These are phyloP conservation scores for Crioceris asparagi DNA, from an alignment of 2,888 invertebrate genomes.

Conservation along the genomic window DNA sequence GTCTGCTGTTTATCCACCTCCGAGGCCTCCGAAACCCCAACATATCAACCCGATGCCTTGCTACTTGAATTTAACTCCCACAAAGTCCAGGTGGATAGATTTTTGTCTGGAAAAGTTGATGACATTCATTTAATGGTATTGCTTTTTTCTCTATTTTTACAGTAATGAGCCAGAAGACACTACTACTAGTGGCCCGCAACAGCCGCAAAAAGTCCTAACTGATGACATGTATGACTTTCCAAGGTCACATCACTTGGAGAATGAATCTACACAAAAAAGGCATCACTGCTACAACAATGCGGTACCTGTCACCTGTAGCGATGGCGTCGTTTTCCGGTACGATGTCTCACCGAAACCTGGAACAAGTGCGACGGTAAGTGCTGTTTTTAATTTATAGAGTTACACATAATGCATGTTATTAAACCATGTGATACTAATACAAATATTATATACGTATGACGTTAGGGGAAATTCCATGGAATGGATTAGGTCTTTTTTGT, in stretches of 20 bases:
- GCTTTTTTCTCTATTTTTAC: slow-evolving; percentile 4
- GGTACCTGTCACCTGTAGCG: slow-evolving; percentile 41
- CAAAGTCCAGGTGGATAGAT: slow-evolving; percentile 16
- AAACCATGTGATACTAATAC: too few species aligned
- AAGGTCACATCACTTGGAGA: slow-evolving; percentile 48
- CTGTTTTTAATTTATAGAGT: slow-evolving; percentile 3
- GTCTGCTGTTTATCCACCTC: slow-evolving; percentile 42
- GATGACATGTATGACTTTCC: slow-evolving; percentile 63
- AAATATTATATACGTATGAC: too few species aligned
- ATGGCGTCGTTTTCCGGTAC: slow-evolving; percentile 47
- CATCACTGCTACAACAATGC: slow-evolving; percentile 53
- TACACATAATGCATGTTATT: too few species aligned
- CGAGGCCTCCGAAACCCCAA: slow-evolving; percentile 63
- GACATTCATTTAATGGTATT: background rate
- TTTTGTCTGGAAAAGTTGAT: slow-evolving; percentile 2
- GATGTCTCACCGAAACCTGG: slow-evolving; percentile 40
- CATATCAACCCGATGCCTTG: slow-evolving; percentile 19
- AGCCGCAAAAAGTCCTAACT: slow-evolving; percentile 20
- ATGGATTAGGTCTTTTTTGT: too few species aligned
- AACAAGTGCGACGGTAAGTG: slow-evolving; percentile 26
- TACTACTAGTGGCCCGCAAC: slow-evolving; percentile 3
- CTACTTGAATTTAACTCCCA: slow-evolving; percentile 22
- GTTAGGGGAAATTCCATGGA: too few species aligned
- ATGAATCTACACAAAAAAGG: slow-evolving; percentile 28
- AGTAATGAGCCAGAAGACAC: slow-evolving; percentile 9